Base-by-base conservation (phyloP, 2,888 invertebrate species). In the Pristionchus exspectatus region DNA sequence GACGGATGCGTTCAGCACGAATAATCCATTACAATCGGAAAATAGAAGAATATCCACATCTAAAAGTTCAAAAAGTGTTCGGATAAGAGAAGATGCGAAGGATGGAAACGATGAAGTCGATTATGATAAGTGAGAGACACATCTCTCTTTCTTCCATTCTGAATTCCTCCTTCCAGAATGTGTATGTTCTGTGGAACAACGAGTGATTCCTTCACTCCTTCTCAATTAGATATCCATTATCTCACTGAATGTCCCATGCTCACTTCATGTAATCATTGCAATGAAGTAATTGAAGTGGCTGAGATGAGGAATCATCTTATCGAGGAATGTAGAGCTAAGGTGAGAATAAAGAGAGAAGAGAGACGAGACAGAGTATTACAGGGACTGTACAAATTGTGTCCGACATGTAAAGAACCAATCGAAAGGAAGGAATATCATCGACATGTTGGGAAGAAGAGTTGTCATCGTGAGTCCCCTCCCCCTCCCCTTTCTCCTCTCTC, bases 161-260 rank as follows among this genome's bases (percentile, higher is more conserved):
- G 21, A 14, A 38, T 38, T 2, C 16, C 12, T 63, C 69, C 33
- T 7, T 77, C 63, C 56, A 88, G 88, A 63, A 88, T 88, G 88
- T 88, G 88, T 44, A 88, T 88, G 88, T 88, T 88, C 63, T 88
- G 88, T 38, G 88, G 88, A 3, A 30, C 24, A 24, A 81, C 88
- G 9, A 38, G 33, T 81, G 77, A 56, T 18, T 81, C 81, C 0
- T 88, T 88, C 81, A 88, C 88, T 50, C 81, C 88, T 9, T 56
- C 56, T 59, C 69, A 77, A 81, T 27, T 88, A 14, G 88, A 88
- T 81, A 77, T 27, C 5, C 81, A 88, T 56, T 77, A 81, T 50
- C n/a, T 81, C 21, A 81, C 27, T 44, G 56, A 77, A 14, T 88
- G 88, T 44, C 81, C 81, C 21, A 88, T 81, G 77, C 63, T 88